Conservation (phyloP, 2,888 invertebrate species). For the Pterobdella sp. region DNA sequence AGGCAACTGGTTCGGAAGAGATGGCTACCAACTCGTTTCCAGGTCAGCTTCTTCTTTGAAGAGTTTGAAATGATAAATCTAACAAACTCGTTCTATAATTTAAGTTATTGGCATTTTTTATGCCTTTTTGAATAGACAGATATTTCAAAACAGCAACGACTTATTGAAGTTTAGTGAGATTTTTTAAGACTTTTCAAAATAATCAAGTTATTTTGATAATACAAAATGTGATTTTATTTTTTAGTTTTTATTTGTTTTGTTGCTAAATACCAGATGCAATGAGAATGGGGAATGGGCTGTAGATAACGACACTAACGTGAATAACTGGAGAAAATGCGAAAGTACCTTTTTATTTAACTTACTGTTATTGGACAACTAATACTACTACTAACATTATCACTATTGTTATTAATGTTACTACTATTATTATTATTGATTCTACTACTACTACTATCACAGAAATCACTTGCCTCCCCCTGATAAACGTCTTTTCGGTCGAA, state of each 20-base stretch:
- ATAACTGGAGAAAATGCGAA: constrained; percentile 16
- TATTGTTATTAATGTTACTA: not conserved
- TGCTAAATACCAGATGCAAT: not conserved
- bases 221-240: not conserved
- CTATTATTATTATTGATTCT: not conserved
- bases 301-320: not conserved
- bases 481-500: not conserved
- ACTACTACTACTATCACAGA: not conserved
- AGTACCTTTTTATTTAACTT: not conserved
- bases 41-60: no score
- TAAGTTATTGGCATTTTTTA: no score
- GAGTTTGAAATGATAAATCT: no score
- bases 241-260: not conserved
- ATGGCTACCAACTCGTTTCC: constrained; percentile 17
- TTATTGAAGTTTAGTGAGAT: no score
- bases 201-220: not conserved
- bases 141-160: no score
- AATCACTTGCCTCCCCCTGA: not conserved
- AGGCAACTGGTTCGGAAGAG: constrained; percentile 26
- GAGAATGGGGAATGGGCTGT: constrained; percentile 9
- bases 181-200: no score
- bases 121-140: not conserved
- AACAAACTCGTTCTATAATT: no score
- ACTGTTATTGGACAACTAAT: not conserved
- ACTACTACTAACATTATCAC: not conserved